These are phyloP conservation scores for Anser brachyrhynchus DNA, from an alignment of 2,113 vertebrate genomes.

Conservation along the genomic window DNA sequence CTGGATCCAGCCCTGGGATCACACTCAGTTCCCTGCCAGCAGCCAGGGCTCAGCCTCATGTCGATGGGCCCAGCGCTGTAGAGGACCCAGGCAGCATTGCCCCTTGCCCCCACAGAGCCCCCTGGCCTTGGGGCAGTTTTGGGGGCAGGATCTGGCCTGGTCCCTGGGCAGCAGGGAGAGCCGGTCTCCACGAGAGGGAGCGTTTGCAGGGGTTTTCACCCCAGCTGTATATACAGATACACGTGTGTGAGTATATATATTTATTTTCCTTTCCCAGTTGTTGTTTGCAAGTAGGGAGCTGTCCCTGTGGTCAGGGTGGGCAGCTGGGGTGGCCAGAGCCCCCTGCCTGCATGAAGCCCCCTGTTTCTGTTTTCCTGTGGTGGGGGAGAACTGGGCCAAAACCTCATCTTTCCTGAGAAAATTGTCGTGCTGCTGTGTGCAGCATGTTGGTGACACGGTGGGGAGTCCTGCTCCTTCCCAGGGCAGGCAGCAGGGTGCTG, in stretches of 20 bases:
- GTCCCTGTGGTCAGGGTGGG: neutral
- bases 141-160: fast-evolving
- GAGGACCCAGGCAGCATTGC: too few species aligned
- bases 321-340: fast-evolving
- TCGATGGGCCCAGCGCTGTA: too few species aligned
- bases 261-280: neutral
- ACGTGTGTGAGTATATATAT: too few species aligned
- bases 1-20: neutral
- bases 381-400: neutral
- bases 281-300: neutral
- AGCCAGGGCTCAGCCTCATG: too few species aligned
- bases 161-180: neutral
- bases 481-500: neutral
- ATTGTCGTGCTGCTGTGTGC: fast-evolving
- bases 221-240: neutral
- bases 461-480: neutral
- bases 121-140: fast-evolving
- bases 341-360: neutral
- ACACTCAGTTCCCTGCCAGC: neutral
- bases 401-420: neutral
- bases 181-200: constrained; percentile 50
- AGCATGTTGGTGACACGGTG: fast-evolving
- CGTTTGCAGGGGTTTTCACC: neutral
- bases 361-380: fast-evolving
- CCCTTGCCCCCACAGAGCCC: neutral